phyloP scores from a whole-genome alignment of 2,113 vertebrate genomes.

The Aspiorhynchus laticeps region DNA sequence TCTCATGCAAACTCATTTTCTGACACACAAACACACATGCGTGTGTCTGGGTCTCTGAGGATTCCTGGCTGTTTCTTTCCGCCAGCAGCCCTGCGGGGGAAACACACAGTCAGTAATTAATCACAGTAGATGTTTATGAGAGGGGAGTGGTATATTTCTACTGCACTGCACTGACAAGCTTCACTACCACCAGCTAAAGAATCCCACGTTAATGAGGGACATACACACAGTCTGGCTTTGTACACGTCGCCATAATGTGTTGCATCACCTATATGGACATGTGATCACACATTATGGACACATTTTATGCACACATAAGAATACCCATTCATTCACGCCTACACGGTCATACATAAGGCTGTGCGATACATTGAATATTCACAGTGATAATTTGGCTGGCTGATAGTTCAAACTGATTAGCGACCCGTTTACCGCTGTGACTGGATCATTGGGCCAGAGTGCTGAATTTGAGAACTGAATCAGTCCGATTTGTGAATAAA shows the following conservation, averaged over 20 bases:
- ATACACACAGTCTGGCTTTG: slow-evolving; percentile 25
- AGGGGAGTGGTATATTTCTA: slow-evolving; percentile 60
- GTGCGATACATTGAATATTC: not conserved
- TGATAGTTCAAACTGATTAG: not conserved
- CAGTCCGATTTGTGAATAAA: not conserved
- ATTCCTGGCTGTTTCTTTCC: slow-evolving; percentile 59
- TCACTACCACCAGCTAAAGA: slow-evolving; percentile 65
- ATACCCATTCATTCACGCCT: not conserved
- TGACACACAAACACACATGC: not conserved
- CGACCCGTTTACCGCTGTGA: not conserved
- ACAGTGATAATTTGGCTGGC: not conserved
- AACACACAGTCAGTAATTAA: slow-evolving; percentile 65
- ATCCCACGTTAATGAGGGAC: not conserved
- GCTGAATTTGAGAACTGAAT: not conserved
- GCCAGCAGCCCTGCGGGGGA: not conserved
- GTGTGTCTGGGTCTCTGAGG: slow-evolving; percentile 37
- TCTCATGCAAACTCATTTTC: slow-evolving; percentile 5
- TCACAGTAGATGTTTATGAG: slow-evolving; percentile 68
- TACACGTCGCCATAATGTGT: not conserved
- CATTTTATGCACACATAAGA: not conserved
- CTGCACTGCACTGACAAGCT: slow-evolving; percentile 67
- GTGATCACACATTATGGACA: not conserved
- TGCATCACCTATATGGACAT: not conserved
- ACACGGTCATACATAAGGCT: not conserved
- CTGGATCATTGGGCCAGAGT: not conserved